Conservation (phyloP, 1,140 invertebrate species). For the Sogatella furcifera region DNA sequence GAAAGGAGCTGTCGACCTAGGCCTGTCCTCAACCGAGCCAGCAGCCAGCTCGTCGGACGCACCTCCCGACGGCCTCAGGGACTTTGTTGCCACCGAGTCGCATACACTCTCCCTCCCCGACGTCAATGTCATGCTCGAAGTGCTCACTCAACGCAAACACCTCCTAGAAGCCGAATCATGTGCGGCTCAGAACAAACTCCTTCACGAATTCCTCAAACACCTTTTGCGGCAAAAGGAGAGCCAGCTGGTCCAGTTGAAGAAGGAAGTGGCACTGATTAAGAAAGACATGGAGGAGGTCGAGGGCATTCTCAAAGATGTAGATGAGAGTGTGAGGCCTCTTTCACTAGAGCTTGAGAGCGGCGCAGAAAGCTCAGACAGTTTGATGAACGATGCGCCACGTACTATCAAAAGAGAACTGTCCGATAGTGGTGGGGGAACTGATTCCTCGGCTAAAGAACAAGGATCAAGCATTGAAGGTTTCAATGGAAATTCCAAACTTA, state of each 20-base stretch:
- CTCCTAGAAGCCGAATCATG: constrained; percentile 68
- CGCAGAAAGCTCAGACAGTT: constrained; percentile 5
- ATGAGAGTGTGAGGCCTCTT: constrained; percentile 17
- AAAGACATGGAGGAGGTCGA: constrained; percentile 70
- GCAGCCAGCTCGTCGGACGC: constrained; percentile 10
- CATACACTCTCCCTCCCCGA: constrained; percentile 64
- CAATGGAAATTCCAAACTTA: constrained; percentile 36
- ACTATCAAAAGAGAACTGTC: constrained; percentile 2
- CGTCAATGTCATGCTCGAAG: constrained; percentile 70
- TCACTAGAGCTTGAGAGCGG: constrained; percentile 9
- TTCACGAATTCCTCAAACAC: constrained; percentile 77
- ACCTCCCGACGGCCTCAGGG: constrained; percentile 44
- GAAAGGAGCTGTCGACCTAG: constrained; percentile 41
- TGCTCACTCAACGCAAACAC: constrained; percentile 66
- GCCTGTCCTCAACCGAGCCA: constrained; percentile 19
- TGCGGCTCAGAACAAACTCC: constrained; percentile 62
- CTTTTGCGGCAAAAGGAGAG: constrained; percentile 64
- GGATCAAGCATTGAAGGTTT: constrained; percentile 29
- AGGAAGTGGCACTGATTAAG: constrained; percentile 67
- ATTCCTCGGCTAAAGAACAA: constrained; percentile 12
- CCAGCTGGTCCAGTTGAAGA: constrained; percentile 50
- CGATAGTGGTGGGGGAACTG: constrained; percentile 22
- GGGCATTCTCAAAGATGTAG: constrained; percentile 58
- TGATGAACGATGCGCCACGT: background rate
- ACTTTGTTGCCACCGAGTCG: constrained; percentile 53